phyloP scores from a whole-genome alignment of 2,888 invertebrate genomes.

The Orthosia gothica region DNA sequence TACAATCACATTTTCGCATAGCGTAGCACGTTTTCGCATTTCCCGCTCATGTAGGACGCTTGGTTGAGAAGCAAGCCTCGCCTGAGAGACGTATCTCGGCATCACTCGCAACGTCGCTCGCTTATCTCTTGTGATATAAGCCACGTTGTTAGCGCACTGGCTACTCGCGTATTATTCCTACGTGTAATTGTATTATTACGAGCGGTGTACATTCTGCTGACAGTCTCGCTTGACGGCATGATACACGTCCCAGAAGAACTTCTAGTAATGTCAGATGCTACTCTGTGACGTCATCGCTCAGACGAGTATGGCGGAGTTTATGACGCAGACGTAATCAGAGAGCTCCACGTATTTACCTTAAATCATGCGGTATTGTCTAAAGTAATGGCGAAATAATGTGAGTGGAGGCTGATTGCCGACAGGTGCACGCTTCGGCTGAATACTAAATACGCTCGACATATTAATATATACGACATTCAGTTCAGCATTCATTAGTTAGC shows the following conservation, averaged over 20 bases:
- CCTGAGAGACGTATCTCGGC: constrained; percentile 39
- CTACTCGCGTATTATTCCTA: constrained; percentile 48
- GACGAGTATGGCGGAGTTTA: constrained; percentile 52
- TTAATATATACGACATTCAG: constrained; percentile 72
- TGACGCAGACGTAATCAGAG: constrained; percentile 69
- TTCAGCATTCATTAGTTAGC: constrained; percentile 76
- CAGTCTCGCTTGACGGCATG: constrained; percentile 39
- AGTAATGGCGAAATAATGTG: constrained; percentile 83
- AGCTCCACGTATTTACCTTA: constrained; percentile 74
- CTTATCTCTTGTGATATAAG: constrained; percentile 61
- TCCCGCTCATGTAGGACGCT: constrained; percentile 24
- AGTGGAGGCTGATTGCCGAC: constrained; percentile 82
- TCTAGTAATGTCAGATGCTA: constrained; percentile 44
- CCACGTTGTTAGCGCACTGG: constrained; percentile 55
- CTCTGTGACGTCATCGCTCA: constrained; percentile 24
- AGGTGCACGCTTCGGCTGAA: constrained; percentile 81
- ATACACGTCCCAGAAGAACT: constrained; percentile 40
- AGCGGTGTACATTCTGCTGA: constrained; percentile 32
- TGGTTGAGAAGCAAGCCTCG: constrained; percentile 21
- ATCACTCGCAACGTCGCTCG: constrained; percentile 50
- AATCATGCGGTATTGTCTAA: constrained; percentile 80
- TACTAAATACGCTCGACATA: constrained; percentile 76
- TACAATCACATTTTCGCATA: constrained; percentile 26
- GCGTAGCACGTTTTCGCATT: constrained; percentile 24
- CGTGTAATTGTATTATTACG: constrained; percentile 59